Evolutionary conservation across 1,140 invertebrate species (phyloP), one percentile per base, ranked within the genome.

Genomic region (Gonioctena quinquepunctata): DNA sequence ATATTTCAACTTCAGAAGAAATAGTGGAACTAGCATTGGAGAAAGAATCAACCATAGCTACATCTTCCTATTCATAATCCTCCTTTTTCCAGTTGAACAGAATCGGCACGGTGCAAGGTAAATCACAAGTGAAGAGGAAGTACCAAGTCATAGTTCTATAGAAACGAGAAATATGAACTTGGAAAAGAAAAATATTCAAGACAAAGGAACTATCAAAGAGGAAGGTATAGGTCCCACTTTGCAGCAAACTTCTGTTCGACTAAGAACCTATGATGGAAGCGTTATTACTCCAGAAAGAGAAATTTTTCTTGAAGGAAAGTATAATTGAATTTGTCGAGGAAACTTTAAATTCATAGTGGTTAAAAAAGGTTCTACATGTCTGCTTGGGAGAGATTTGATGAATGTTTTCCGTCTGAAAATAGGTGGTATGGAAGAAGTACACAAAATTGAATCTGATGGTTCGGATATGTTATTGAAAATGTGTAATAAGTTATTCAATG

Each of bases 301-400:
- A 42, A 13, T 13, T 42, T 42, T 13, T 42, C 3, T 42, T 4
- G n/a, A 42, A 0, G 1, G 66, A 73, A 56, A 68, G 63, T 27
- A 61, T 60, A 33, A 22, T 66, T 48, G 63, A 69, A 16, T 69
- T 21, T 42, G 33, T n/a, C n/a, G n/a, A 42, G n/a, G 33, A 19
- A 22, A 63, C 13, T 59, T 4, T 42, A 63, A 16, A 56, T 22
- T 16, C n/a, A 65, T n/a, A 60, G 7, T 6, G 3, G 16, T 49
- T 21, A 21, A 61, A 23, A 16, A 3, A 19, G n/a, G 11, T 60
- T 19, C 3, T 60, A 11, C 42, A 64, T 8, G n/a, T 70, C n/a
- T 23, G 28, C 18, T 25, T 67, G 8, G 18, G 4, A 5, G 1
- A 66, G 23, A 42, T 25, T 27, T 70, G 7, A 67, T n/a, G 18